Conservation (phyloP, 2,113 vertebrate genomes). For the Synchiropus splendidus region DNA sequence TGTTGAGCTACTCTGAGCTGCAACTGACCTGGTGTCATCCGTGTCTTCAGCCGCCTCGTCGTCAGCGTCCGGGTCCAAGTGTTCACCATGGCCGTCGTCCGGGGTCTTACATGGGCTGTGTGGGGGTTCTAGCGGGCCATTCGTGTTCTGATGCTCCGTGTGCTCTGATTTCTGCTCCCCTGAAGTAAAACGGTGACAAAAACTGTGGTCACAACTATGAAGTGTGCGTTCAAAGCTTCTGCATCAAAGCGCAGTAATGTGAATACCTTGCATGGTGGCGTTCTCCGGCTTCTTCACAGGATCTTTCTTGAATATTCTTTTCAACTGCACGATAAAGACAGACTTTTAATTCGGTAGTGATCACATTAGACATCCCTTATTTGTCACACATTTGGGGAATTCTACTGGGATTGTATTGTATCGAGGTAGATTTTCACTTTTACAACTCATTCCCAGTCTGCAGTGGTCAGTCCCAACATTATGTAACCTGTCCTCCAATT, state of each 20-base stretch:
- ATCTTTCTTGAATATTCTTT: conserved; percentile 86
- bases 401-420: background rate
- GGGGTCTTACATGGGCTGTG: conserved; percentile 25
- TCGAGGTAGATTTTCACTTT: background rate
- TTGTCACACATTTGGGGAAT: too few species aligned
- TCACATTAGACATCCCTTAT: too few species aligned
- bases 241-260: too few species aligned
- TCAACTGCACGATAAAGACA: conserved; percentile 61
- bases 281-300: conserved; percentile 79
- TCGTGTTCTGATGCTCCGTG: conserved; percentile 39
- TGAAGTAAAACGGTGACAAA: conserved; percentile 7
- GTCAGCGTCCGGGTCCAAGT: conserved; percentile 81
- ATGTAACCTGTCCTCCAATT: too few species aligned
- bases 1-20: background rate
- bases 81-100: conserved; percentile 56
- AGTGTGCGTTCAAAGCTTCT: too few species aligned
- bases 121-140: conserved; percentile 30
- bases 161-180: conserved; percentile 34
- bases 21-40: conserved; percentile 75
- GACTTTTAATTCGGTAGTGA: background rate
- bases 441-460: too few species aligned
- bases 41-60: conserved; percentile 91
- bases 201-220: too few species aligned
- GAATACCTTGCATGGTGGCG: conserved; percentile 63
- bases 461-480: too few species aligned